These are phyloP conservation scores for Avahi laniger DNA, from an alignment of 2,797 vertebrate genomes.

Conservation along the genomic window DNA sequence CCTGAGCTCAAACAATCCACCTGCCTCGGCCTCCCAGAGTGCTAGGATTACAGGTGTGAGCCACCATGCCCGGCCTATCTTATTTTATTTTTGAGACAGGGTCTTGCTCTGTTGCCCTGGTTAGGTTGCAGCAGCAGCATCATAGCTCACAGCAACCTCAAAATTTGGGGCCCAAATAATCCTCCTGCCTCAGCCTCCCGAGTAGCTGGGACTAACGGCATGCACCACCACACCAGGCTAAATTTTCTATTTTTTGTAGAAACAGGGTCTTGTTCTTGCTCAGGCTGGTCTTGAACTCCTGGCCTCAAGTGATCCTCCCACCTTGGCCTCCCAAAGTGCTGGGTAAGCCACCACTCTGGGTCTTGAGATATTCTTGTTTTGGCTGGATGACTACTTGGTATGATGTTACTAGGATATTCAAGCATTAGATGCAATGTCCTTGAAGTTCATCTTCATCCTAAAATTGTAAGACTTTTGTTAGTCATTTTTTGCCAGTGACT, in stretches of 20 bases:
- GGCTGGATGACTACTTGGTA: background rate
- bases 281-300: background rate
- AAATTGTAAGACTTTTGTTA: background rate
- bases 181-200: background rate
- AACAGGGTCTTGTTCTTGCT: background rate
- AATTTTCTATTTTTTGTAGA: background rate
- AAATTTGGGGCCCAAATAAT: background rate
- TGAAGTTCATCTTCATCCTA: conserved; percentile 1
- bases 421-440: background rate
- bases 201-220: background rate
- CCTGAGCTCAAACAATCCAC: no score
- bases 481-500: background rate
- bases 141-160: background rate
- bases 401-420: background rate
- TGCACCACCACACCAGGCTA: background rate
- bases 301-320: background rate
- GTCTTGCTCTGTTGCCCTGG: background rate
- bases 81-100: no score
- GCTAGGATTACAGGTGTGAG: no score
- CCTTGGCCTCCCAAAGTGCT: background rate
- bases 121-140: background rate
- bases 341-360: background rate
- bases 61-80: no score
- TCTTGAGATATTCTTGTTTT: background rate
- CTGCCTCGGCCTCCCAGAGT: no score